Percentiles rank a stretch among this genome's conserved stretches.
These are phyloP conservation scores for Amphipoea oculea DNA, from an alignment of 2,888 invertebrate species.

Conservation along the genomic window DNA sequence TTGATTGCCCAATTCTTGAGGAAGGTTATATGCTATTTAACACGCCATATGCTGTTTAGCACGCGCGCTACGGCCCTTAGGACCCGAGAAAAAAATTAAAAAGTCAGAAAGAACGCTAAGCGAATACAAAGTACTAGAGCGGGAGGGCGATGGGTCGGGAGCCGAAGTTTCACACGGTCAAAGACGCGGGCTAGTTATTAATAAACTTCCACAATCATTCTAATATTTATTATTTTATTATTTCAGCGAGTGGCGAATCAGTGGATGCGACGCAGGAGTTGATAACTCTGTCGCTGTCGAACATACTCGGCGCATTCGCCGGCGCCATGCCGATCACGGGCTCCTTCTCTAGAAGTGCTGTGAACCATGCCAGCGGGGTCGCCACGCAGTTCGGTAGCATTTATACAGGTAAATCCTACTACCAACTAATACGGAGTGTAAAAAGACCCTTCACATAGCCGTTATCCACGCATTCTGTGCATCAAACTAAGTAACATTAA, in stretches of 20 bases:
- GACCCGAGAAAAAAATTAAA: not conserved
- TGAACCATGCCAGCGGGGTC: constrained; percentile 98
- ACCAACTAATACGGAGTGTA: not conserved
- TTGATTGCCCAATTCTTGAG: too few relatives aligned
- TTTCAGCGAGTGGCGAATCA: constrained; percentile 93
- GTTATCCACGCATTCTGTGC: not conserved
- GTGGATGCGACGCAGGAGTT: constrained; percentile 98
- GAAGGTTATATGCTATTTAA: not conserved
- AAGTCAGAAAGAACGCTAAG: not conserved
- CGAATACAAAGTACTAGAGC: too few relatives aligned
- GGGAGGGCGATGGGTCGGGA: not conserved
- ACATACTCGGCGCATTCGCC: constrained; percentile 96
- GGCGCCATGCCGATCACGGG: constrained; percentile 98
- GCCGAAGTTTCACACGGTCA: not conserved
- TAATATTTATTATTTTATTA: constrained; percentile 1
- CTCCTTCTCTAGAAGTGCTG: constrained; percentile 97
- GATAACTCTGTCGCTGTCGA: constrained; percentile 95
- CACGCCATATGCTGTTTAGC: too few relatives aligned
- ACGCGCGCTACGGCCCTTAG: not conserved
- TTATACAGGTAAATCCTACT: constrained; percentile 92
- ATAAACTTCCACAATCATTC: not conserved
- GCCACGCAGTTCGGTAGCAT: constrained; percentile 96
- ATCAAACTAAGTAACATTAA: not conserved
- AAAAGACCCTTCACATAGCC: not conserved
- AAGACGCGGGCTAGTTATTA: too few relatives aligned